phyloP scores from a whole-genome alignment of 2,113 vertebrate species.

The Guaruba guarouba region DNA sequence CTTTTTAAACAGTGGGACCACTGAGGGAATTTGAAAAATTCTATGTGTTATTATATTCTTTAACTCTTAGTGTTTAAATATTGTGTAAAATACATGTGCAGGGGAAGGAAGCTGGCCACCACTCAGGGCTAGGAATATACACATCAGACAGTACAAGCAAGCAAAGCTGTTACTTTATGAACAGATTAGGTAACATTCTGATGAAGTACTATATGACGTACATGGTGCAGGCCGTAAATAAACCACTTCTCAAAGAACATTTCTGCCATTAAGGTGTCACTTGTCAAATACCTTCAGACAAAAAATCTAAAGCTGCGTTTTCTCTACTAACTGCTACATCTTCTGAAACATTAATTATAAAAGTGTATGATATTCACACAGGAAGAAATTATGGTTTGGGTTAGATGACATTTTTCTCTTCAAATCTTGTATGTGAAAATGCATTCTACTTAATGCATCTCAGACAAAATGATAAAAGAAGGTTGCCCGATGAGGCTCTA shows the following conservation, averaged over 20 bases:
- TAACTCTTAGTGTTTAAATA: neutral
- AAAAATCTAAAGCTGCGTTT: neutral
- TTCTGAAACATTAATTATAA: neutral
- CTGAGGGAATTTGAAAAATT: neutral
- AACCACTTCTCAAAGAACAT: neutral
- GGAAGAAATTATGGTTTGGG: neutral
- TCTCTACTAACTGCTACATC: neutral
- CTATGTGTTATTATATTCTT: neutral
- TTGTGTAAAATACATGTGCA: fast-evolving
- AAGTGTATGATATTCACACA: fast-evolving
- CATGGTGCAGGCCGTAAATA: neutral
- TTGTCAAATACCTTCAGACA: neutral
- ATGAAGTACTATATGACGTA: neutral
- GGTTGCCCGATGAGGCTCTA: neutral
- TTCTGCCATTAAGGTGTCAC: neutral
- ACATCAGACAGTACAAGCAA: neutral
- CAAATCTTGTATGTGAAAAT: neutral
- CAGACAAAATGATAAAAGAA: neutral
- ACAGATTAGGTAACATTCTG: neutral
- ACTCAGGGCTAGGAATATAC: neutral
- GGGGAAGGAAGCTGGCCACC: neutral
- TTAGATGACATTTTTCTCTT: neutral
- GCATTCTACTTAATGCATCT: neutral
- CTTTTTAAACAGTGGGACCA: neutral
- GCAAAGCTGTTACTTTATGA: neutral